Evolutionary conservation across 2,113 vertebrate species (phyloP).

Genomic region (Eleginops maclovinus): DNA sequence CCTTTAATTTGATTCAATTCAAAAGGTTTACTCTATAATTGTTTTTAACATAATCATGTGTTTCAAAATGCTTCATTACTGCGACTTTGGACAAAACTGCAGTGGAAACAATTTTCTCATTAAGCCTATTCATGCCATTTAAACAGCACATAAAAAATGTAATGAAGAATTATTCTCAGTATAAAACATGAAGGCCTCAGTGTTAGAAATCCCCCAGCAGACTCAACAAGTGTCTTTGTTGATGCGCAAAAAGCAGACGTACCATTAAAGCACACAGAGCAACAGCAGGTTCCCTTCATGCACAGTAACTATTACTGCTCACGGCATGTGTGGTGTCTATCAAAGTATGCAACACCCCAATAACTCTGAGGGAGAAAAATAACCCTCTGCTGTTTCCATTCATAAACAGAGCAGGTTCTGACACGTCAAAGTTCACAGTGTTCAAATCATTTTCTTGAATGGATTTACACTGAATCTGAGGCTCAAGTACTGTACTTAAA

Average conservation of each 20-base stretch:
- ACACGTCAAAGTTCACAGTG: conserved; percentile 17
- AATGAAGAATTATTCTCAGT: not conserved
- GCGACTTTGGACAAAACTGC: not conserved
- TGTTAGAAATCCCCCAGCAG: not conserved
- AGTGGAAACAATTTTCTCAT: no score
- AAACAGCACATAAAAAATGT: not conserved
- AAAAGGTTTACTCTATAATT: no score
- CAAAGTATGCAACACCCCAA: not conserved
- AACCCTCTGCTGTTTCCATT: conserved; percentile 3
- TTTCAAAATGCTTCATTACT: not conserved
- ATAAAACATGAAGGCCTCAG: not conserved
- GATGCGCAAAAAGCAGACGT: not conserved
- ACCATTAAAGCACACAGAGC: conserved; percentile 42
- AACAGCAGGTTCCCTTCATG: conserved; percentile 16
- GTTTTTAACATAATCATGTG: not conserved
- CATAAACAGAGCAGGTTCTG: conserved; percentile 24
- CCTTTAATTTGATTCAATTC: no score
- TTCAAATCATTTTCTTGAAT: not conserved
- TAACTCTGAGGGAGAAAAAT: not conserved
- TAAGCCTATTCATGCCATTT: not conserved
- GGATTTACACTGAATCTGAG: not conserved
- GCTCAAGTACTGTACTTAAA: not conserved
- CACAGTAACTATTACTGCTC: conserved; percentile 42
- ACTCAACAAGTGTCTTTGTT: not conserved
- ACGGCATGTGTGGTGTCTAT: conserved; percentile 14